Evolutionary conservation across 2,113 vertebrate species (phyloP).

Genomic region (Philantomba maxwellii): DNA sequence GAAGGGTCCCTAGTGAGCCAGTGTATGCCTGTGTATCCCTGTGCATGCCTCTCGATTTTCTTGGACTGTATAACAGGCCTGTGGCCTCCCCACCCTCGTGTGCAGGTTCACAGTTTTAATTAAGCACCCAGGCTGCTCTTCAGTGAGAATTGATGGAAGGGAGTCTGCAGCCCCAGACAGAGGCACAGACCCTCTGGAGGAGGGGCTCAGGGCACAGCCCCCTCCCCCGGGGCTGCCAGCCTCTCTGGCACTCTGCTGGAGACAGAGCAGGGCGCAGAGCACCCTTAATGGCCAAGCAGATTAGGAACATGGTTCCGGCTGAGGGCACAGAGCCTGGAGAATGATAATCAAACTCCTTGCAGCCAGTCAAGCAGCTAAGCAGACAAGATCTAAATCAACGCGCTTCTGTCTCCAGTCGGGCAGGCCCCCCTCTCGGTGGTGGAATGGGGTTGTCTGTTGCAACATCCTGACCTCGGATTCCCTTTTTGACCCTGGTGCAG

Average conservation of each 20-base stretch:
- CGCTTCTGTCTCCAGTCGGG: not conserved
- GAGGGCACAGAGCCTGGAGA: not conserved
- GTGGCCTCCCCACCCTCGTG: not conserved
- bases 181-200: not conserved
- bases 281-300: not conserved
- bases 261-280: not conserved
- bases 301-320: not conserved
- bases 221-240: not conserved
- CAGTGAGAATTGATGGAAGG: not conserved
- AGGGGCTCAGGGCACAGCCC: not conserved
- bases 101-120: not conserved
- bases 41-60: not conserved
- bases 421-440: rapidly evolving
- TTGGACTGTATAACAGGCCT: too few species aligned
- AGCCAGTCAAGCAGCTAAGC: not conserved
- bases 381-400: slow-evolving; percentile 38
- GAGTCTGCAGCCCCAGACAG: not conserved
- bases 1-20: rapidly evolving
- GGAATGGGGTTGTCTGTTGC: not conserved
- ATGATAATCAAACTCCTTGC: slow-evolving; percentile 9
- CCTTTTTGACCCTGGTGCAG: not conserved
- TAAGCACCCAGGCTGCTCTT: not conserved
- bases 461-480: not conserved
- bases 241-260: not conserved
- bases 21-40: not conserved